These are phyloP conservation scores for Phallusia fumigata DNA, from an alignment of 23 tunicate species.

Conservation along the genomic window DNA sequence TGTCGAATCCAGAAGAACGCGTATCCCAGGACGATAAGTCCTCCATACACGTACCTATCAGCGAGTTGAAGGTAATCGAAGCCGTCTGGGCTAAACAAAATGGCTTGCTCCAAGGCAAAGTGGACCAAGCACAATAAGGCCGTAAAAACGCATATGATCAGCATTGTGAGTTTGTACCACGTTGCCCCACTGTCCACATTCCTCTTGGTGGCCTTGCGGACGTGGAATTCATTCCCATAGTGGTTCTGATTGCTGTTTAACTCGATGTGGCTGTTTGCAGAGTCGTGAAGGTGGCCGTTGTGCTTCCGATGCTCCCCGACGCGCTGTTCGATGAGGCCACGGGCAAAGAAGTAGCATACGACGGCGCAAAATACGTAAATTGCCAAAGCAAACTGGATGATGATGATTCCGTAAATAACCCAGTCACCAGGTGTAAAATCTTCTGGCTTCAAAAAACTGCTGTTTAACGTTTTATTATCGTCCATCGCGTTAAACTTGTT, in stretches of 20 bases:
- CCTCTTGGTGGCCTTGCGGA: background rate
- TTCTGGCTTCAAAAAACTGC: background rate
- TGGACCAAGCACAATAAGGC: conserved; percentile 16
- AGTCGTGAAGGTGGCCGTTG: background rate
- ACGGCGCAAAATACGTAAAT: background rate
- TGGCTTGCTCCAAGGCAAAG: conserved; percentile 22
- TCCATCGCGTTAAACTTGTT: background rate
- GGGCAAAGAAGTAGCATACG: background rate
- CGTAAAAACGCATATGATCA: conserved; percentile 19
- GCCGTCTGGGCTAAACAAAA: background rate
- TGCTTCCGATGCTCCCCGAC: background rate
- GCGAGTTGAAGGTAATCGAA: background rate
- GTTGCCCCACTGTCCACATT: background rate
- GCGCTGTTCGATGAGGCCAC: background rate
- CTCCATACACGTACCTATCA: conserved; percentile 29
- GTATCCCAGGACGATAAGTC: conserved; percentile 53
- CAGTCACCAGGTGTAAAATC: background rate
- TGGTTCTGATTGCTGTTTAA: background rate
- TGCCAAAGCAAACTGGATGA: background rate
- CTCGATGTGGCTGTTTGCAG: background rate
- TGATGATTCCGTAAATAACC: conserved; percentile 5
- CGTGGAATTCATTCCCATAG: background rate
- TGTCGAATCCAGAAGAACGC: conserved; percentile 79
- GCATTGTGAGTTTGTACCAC: conserved; percentile 15
- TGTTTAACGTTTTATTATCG: background rate